Evolutionary conservation across 2,888 invertebrate genomes (phyloP).

Genomic region (Pollenia griseotomentosa): DNA sequence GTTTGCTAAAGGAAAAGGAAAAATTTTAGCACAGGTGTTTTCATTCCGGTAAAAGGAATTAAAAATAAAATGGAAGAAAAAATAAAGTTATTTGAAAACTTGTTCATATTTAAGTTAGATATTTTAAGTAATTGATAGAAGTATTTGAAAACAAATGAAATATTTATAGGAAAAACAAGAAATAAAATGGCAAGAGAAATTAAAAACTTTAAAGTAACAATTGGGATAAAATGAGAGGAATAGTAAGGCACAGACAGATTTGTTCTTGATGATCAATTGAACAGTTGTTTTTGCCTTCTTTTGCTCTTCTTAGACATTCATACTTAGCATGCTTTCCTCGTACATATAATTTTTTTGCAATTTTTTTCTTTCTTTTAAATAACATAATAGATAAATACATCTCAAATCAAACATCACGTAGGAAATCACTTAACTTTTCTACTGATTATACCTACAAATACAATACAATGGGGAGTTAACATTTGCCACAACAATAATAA

Average conservation of each 20-base stretch:
- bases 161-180: constrained; percentile 5
- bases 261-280: constrained; percentile 28
- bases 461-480: constrained; percentile 67
- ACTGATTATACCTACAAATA: constrained; percentile 66
- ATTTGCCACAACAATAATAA: constrained; percentile 54
- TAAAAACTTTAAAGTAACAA: constrained; percentile 26
- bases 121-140: constrained; percentile 70
- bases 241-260: not conserved
- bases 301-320: not conserved
- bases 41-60: constrained; percentile 51
- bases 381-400: constrained; percentile 47
- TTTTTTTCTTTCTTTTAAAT: constrained; percentile 23
- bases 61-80: constrained; percentile 19
- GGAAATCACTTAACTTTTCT: constrained; percentile 78
- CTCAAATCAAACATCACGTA: constrained; percentile 77
- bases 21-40: constrained; percentile 65
- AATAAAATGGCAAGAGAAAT: constrained; percentile 9
- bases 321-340: constrained; percentile 31
- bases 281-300: not conserved
- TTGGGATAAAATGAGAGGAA: not conserved
- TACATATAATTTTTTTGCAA: not conserved
- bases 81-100: constrained; percentile 19
- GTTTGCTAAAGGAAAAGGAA: constrained; percentile 15
- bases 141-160: constrained; percentile 45
- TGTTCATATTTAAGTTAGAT: constrained; percentile 43